These are phyloP conservation scores for Cyanoderma ruficeps DNA, from an alignment of 2,113 vertebrate species.

Conservation along the genomic window DNA sequence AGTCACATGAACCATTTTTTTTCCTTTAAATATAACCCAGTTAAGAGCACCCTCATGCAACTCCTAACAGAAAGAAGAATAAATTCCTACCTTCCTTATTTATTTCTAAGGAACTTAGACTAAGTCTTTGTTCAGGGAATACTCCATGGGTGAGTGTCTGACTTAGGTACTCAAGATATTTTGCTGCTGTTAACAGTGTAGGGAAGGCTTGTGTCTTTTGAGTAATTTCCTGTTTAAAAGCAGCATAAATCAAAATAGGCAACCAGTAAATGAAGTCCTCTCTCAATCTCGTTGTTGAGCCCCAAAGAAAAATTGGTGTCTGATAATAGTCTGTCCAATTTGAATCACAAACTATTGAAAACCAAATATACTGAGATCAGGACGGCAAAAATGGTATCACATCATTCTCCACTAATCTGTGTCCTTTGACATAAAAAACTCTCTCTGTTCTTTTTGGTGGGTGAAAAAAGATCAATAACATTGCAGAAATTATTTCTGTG, in stretches of 20 bases:
- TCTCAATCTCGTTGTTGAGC: background rate
- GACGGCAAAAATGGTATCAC: background rate
- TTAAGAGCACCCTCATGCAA: background rate
- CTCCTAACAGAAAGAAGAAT: background rate
- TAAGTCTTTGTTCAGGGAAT: background rate
- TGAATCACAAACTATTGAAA: conserved; percentile 59
- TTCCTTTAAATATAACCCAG: background rate
- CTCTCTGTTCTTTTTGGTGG: background rate
- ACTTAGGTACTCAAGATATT: background rate
- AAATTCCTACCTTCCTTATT: background rate
- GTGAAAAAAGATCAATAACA: background rate
- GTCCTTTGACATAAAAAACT: background rate
- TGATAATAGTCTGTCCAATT: conserved; percentile 47
- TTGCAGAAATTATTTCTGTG: background rate
- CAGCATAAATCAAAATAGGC: background rate
- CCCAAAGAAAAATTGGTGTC: conserved; percentile 27
- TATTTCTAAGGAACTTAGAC: background rate
- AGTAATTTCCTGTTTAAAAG: background rate
- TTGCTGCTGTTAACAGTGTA: background rate
- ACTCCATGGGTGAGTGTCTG: background rate
- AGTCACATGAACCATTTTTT: accelerated
- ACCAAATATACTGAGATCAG: conserved; percentile 15
- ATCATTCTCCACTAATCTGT: background rate
- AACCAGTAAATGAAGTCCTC: background rate
- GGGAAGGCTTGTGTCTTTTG: background rate